phyloP scores from a whole-genome alignment of 2,888 invertebrate species.

The Ligdia adustata region DNA sequence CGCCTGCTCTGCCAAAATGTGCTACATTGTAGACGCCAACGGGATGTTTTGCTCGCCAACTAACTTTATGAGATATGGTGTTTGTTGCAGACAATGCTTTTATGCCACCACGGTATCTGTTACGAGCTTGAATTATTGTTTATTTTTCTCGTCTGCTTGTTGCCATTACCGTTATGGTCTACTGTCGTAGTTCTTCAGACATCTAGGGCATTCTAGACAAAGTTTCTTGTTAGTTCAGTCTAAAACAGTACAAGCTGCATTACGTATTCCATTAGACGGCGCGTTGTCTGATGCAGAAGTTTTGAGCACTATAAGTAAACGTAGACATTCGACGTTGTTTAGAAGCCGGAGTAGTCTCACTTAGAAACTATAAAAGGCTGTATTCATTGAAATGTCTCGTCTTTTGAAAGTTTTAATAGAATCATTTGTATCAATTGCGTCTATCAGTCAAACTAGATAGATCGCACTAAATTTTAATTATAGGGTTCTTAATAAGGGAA shows the following conservation, averaged over 20 bases:
- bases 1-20: constrained; percentile 76
- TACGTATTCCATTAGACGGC: constrained; percentile 25
- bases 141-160: constrained; percentile 55
- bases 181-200: constrained; percentile 19
- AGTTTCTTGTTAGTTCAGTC: constrained; percentile 4
- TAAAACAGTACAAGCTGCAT: constrained; percentile 9
- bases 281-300: constrained; percentile 12
- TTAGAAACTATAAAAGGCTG: constrained; percentile 15
- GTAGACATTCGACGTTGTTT: constrained; percentile 10
- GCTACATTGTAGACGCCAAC: constrained; percentile 63
- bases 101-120: constrained; percentile 61
- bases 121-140: constrained; percentile 61
- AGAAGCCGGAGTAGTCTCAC: constrained; percentile 3
- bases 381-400: constrained; percentile 9
- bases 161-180: constrained; percentile 36
- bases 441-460: constrained; percentile 55
- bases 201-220: constrained; percentile 19
- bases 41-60: constrained; percentile 70
- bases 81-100: constrained; percentile 68
- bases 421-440: constrained; percentile 54
- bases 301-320: constrained; percentile 19
- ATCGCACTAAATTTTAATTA: constrained; percentile 76
- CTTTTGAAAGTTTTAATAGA: constrained; percentile 36
- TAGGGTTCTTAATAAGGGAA: constrained; percentile 80
- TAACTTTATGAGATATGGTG: constrained; percentile 76